Evolutionary conservation across 2,888 invertebrate species (phyloP), one percentile per base, ranked within the genome.

Genomic region (Tetrapedia diversipes): DNA sequence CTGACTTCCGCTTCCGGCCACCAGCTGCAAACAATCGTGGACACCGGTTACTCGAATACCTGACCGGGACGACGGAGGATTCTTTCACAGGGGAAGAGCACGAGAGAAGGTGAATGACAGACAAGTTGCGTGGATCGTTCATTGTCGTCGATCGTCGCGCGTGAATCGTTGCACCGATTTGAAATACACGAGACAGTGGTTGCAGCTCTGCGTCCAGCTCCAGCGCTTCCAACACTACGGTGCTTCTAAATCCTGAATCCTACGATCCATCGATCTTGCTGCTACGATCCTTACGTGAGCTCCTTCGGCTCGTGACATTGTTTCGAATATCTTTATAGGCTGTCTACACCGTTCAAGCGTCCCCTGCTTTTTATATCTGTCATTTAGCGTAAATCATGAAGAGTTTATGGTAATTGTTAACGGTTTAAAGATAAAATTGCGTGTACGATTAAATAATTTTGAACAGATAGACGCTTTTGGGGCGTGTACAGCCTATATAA

Each of bases 1-100:
- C 93, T 86, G 93, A 93, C 92, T 94, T 60, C 95, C 95, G 86
- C 95, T 95, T 61, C 97, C 97, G 78, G 97, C 96, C 85, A 97
- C 96, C 92, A 97, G 93, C 97, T 97, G 93, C 24, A 93, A 84
- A 65, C 22, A 75, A 64, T 59, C 61, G 11, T n/a, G 49, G 6
- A 14, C 24, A 2, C 14, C 22, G 29, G n/a, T 82, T 65, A 82
- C 7, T 47, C 27, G 11, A 10, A 51, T 27, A 27, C 10, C 16
- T 10, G 8, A 8, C 4, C 19, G 11, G 16, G n/a, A 37, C 8
- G 1, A 16, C 7, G 4, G 11, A 14, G 1, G 2, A 14, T 67
- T 41, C 32, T 11, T 60, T 64, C 29, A 41, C 73, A n/a, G n/a
- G 47, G 39, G 39, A 34, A 57, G 51, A 54, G 53, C 29, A 71